Evolutionary conservation across 2,797 vertebrate species (phyloP), one percentile per base, ranked within the genome.

Genomic region (Crocidura indochinensis): DNA sequence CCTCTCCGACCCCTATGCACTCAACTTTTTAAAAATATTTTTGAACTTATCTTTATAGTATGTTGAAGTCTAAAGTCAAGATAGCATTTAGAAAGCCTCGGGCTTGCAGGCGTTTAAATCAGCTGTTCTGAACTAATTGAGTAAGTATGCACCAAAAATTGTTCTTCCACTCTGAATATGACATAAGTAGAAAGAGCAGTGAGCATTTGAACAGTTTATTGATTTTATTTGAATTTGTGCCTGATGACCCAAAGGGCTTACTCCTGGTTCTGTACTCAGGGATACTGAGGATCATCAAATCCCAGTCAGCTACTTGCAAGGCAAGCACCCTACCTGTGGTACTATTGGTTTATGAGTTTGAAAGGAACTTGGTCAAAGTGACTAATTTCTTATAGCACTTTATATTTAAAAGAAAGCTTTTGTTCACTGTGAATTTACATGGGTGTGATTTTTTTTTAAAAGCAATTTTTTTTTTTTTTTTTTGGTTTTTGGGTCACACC

Each of bases 1-100:
- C n/a, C n/a, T n/a, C n/a, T n/a, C n/a, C n/a, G n/a, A n/a, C n/a
- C n/a, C n/a, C 0, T 84, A 0, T 88, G 49, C 26, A 19, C 19
- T 51, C 24, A 92, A 19, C 10, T 85, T 85, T 90, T 69, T 69
- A 91, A 85, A 60, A 74, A 78, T 46, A 88, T 38, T 87, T 81
- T 56, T 88, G 53, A 75, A 84, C 91, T 90, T 51, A 27, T 87
- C 8, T 38, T 51, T 65, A 86, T 19, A 79, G 24, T 47, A 24
- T 77, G 26, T 77, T 78, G 81, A 47, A 91, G 73, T 29, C 72
- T 79, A 72, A 88, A 62, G 62, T 29, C 77, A 83, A 76, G 68
- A 73, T 91, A 83, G 83, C 67, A 73, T 87, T 91, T 92, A 93
- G 62, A 86, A 91, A 72, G n/a, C 47, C 15, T 78, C 85, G 49